Evolutionary conservation across 2,113 vertebrate species (phyloP).

Genomic region (Chrysemys picta): DNA sequence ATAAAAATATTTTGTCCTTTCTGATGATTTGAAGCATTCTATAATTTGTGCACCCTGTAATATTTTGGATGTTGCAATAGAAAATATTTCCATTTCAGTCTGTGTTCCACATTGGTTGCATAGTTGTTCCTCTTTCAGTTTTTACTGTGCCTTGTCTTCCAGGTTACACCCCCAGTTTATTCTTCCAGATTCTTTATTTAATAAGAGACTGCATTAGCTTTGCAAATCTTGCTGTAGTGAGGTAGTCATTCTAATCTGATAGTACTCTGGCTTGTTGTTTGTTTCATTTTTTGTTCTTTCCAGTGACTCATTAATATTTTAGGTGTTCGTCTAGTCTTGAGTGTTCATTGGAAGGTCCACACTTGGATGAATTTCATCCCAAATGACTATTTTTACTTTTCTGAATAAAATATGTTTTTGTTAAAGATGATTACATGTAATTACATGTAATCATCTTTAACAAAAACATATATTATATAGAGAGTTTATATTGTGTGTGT

Average conservation of each 20-base stretch:
- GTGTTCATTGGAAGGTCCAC: neutral
- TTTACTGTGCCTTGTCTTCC: neutral
- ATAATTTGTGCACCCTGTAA: too few relatives aligned
- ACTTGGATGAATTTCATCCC: neutral
- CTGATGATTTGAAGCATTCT: too few relatives aligned
- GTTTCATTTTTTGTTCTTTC: neutral
- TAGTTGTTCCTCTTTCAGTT: neutral
- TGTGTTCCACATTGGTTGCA: neutral
- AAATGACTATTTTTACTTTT: neutral
- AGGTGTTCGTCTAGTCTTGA: neutral
- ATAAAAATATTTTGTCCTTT: neutral
- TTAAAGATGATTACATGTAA: neutral
- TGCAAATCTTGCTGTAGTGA: neutral
- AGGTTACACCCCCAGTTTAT: neutral
- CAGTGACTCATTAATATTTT: neutral
- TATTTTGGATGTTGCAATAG: neutral
- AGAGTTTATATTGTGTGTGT: too few relatives aligned
- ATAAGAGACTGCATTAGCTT: neutral
- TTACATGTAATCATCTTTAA: too few relatives aligned
- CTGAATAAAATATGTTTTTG: neutral
- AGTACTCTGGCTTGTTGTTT: neutral
- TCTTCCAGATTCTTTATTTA: neutral
- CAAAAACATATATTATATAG: too few relatives aligned
- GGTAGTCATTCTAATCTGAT: neutral
- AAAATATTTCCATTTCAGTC: neutral